Conservation (phyloP, 2,888 invertebrate species). For the Lordiphosa andalusiaca region DNA sequence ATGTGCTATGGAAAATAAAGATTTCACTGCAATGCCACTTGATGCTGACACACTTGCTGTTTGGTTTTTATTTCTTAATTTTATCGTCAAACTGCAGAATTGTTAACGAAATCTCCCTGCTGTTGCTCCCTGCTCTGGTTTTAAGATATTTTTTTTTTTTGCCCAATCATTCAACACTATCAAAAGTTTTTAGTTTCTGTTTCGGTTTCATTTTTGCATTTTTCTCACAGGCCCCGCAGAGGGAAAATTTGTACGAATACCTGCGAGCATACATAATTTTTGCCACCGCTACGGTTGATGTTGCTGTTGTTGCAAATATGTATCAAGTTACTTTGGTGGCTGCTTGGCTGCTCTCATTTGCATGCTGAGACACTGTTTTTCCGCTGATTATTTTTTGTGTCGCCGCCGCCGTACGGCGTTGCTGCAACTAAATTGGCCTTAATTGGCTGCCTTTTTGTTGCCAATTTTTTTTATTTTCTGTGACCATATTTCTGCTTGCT, state of each 20-base stretch:
- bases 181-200: constrained; percentile 28
- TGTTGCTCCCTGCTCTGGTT: not conserved
- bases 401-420: constrained; percentile 50
- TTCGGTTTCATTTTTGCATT: constrained; percentile 47
- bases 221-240: constrained; percentile 57
- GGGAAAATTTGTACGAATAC: constrained; percentile 46
- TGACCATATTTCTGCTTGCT: constrained; percentile 39
- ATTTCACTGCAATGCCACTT: constrained; percentile 62
- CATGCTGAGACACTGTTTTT: constrained; percentile 47
- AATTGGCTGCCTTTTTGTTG: constrained; percentile 71
- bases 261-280: constrained; percentile 51
- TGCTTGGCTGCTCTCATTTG: constrained; percentile 65
- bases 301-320: constrained; percentile 33
- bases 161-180: constrained; percentile 4
- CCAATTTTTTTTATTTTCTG: constrained; percentile 48
- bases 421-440: constrained; percentile 71
- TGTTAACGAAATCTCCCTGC: constrained; percentile 2
- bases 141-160: not conserved
- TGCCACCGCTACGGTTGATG: constrained; percentile 28
- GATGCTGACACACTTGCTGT: constrained; percentile 56
- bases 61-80: constrained; percentile 16
- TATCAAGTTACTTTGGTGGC: constrained; percentile 65
- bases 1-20: constrained; percentile 32
- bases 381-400: constrained; percentile 62
- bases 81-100: constrained; percentile 7